Percentiles rank a stretch among this genome's conserved stretches.
These are phyloP conservation scores for Aricia artaxerxes DNA, from an alignment of 2,888 invertebrate genomes.

Conservation along the genomic window DNA sequence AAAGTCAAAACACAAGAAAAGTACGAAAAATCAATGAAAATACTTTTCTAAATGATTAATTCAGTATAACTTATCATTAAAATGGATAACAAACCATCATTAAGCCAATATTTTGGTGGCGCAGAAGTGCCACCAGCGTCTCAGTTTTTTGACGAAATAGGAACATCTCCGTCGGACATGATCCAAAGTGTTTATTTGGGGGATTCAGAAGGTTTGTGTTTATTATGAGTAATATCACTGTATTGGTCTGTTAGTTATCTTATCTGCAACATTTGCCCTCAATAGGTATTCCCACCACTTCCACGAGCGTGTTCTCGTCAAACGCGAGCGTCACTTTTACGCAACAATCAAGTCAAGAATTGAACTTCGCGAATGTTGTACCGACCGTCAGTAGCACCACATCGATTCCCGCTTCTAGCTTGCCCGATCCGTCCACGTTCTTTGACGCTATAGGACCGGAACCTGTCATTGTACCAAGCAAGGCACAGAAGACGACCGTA, in stretches of 20 bases:
- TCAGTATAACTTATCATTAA: constrained; percentile 29
- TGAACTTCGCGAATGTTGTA: constrained; percentile 59
- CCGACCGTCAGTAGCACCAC: constrained; percentile 64
- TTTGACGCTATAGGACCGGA: constrained; percentile 75
- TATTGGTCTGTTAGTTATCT: neutral
- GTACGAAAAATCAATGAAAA: neutral
- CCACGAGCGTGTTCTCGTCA: constrained; percentile 54
- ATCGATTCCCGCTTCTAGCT: constrained; percentile 61
- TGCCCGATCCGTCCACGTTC: constrained; percentile 76
- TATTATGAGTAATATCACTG: neutral
- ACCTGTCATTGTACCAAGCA: constrained; percentile 55
- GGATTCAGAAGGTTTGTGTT: constrained; percentile 57
- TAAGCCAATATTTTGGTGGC: constrained; percentile 81
- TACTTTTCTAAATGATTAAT: neutral
- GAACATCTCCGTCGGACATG: constrained; percentile 73
- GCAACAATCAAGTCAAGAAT: constrained; percentile 57
- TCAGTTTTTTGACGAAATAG: constrained; percentile 76
- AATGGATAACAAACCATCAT: constrained; percentile 76
- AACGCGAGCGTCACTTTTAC: constrained; percentile 59
- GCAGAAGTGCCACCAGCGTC: constrained; percentile 67
- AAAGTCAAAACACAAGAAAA: neutral
- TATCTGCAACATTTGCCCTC: neutral
- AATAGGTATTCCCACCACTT: constrained; percentile 37
- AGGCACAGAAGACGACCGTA: constrained; percentile 49
- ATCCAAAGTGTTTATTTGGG: constrained; percentile 73